Evolutionary conservation across 2,113 vertebrate genomes (phyloP).

Genomic region (Rhodinocichla rosea): DNA sequence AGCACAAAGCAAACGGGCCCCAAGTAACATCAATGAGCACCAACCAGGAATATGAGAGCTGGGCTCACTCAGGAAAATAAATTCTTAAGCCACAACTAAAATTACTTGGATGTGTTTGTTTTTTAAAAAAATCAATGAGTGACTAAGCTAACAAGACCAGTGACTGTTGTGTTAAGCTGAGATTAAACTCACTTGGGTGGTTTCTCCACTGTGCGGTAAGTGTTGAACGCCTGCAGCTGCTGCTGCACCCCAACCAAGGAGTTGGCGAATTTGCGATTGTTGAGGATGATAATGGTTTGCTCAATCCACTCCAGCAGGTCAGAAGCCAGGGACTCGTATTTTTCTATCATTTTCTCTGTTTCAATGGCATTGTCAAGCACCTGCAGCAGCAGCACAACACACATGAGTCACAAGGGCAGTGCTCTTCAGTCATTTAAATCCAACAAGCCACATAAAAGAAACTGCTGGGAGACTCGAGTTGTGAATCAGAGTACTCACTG

Average conservation of each 20-base stretch:
- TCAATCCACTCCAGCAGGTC: constrained; percentile 98
- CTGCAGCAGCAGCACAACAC: constrained; percentile 62
- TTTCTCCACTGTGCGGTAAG: constrained; percentile 95
- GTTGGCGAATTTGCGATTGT: constrained; percentile 97
- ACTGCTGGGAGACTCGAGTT: neutral
- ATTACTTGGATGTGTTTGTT: neutral
- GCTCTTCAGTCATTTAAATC: neutral
- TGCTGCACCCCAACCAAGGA: constrained; percentile 92
- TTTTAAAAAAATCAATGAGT: neutral
- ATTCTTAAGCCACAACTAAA: neutral
- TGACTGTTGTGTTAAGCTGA: neutral
- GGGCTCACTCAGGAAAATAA: neutral
- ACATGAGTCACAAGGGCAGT: neutral
- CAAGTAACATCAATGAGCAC: fast-evolving
- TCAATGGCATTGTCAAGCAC: constrained; percentile 96
- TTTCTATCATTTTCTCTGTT: constrained; percentile 96
- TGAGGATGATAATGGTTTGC: constrained; percentile 97
- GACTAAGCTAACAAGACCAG: neutral
- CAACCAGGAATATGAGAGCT: neutral
- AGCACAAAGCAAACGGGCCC: neutral
- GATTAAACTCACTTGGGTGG: constrained; percentile 86
- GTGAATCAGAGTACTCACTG: neutral
- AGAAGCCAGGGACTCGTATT: constrained; percentile 93
- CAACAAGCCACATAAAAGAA: neutral
- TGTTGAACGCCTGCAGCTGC: constrained; percentile 97